These are phyloP conservation scores for Micromys minutus DNA, from an alignment of 2,113 vertebrate genomes.

Conservation along the genomic window DNA sequence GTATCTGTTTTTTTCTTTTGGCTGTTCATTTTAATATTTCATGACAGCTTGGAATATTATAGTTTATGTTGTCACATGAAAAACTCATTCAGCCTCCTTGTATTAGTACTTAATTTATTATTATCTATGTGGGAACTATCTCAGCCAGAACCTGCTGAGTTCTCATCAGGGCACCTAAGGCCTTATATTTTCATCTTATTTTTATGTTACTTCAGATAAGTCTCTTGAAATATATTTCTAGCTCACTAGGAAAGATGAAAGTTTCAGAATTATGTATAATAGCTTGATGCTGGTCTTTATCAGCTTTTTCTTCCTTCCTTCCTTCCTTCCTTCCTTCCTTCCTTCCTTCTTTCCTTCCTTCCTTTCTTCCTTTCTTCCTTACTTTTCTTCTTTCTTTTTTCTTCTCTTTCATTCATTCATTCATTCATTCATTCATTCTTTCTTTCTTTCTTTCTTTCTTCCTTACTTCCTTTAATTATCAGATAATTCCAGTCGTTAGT, in stretches of 20 bases:
- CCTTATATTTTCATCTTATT: not conserved
- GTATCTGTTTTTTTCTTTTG: not conserved
- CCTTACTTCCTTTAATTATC: not conserved
- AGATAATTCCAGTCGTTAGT: not conserved
- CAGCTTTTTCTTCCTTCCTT: not conserved
- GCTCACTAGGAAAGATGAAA: not conserved
- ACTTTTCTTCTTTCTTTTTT: not conserved
- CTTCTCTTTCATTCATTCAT: not conserved
- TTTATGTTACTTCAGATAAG: not conserved
- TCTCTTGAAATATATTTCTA: not conserved
- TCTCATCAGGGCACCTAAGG: too few species aligned
- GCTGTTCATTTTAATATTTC: not conserved
- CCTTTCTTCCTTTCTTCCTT: too few species aligned
- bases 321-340: too few species aligned
- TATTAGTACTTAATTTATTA: not conserved
- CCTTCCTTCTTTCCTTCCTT: not conserved
- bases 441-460: not conserved
- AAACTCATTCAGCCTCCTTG: not conserved
- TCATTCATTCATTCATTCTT: not conserved
- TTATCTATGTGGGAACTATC: not conserved
- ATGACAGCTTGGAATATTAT: not conserved
- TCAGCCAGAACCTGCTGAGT: not conserved
- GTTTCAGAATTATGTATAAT: not conserved
- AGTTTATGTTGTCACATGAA: not conserved
- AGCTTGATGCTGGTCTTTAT: not conserved